Conservation (phyloP, 1,140 invertebrate species). For the Teleopsis dalmanni region DNA sequence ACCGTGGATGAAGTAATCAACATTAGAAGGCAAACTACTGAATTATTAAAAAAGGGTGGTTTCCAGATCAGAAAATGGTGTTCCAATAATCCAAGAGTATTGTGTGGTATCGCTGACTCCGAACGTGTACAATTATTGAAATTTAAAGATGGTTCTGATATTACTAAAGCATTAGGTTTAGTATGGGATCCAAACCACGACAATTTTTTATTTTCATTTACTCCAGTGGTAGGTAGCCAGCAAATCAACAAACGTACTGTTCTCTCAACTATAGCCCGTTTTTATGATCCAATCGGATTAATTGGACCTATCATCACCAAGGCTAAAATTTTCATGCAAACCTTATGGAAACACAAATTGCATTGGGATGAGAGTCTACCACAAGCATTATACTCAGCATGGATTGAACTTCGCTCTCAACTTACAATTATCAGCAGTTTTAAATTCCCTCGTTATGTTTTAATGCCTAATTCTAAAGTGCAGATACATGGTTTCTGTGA, state of each 20-base stretch:
- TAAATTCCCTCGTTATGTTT: slow-evolving; percentile 4
- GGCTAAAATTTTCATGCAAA: slow-evolving; percentile 24
- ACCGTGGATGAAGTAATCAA: slow-evolving; percentile 14
- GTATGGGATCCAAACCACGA: neutral
- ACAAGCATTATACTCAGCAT: neutral
- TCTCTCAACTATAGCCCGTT: slow-evolving; percentile 17
- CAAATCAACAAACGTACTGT: slow-evolving; percentile 17
- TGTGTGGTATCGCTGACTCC: neutral
- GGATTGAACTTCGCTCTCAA: slow-evolving; percentile 2
- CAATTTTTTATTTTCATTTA: slow-evolving; percentile 1
- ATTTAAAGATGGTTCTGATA: slow-evolving; percentile 9
- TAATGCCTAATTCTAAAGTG: neutral
- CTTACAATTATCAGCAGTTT: neutral
- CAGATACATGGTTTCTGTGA: slow-evolving; percentile 38
- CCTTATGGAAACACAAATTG: slow-evolving; percentile 18
- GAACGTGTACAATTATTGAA: neutral
- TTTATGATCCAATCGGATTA: slow-evolving; percentile 31
- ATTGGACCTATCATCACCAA: slow-evolving; percentile 21
- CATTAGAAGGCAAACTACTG: slow-evolving; percentile 8
- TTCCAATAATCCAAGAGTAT: slow-evolving; percentile 22
- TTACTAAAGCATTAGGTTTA: slow-evolving; percentile 8
- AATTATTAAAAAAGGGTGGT: slow-evolving; percentile 25
- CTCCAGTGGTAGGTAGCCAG: slow-evolving; percentile 1
- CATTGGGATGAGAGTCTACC: slow-evolving; percentile 7
- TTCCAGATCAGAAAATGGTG: slow-evolving; percentile 42